phyloP scores from a whole-genome alignment of 2,797 vertebrate species.

The Merluccius polli region DNA sequence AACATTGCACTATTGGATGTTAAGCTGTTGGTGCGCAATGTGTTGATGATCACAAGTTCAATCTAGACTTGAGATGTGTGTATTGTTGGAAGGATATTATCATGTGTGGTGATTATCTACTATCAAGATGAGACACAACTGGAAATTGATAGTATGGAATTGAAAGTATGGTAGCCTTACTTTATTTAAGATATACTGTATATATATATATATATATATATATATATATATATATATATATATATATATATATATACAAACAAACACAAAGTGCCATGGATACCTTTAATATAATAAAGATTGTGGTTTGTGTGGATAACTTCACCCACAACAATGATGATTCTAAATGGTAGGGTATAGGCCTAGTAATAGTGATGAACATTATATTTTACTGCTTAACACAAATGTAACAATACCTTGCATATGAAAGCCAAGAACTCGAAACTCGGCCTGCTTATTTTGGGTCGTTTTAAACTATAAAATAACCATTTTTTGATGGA shows the following conservation, averaged over 20 bases:
- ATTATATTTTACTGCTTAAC: conserved; percentile 21
- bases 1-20: not conserved
- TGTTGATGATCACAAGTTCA: not conserved
- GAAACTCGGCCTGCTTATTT: conserved; percentile 26
- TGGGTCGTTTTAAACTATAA: conserved; percentile 18
- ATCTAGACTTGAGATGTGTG: not conserved
- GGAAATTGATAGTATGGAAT: not conserved
- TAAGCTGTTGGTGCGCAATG: not conserved
- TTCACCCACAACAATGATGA: too few species aligned
- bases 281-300: too few species aligned
- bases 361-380: conserved; percentile 9
- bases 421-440: conserved; percentile 6
- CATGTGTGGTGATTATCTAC: not conserved
- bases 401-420: conserved; percentile 1
- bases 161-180: conserved; percentile 2
- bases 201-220: not conserved
- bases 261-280: too few species aligned
- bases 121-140: not conserved
- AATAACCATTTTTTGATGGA: conserved; percentile 37
- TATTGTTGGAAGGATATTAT: not conserved
- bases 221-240: too few species aligned
- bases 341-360: too few species aligned
- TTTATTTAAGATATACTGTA: not conserved
- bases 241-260: not conserved
- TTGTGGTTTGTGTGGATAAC: too few species aligned